Base-by-base conservation (phyloP, 2,113 vertebrate genomes). In the Fulica atra region DNA sequence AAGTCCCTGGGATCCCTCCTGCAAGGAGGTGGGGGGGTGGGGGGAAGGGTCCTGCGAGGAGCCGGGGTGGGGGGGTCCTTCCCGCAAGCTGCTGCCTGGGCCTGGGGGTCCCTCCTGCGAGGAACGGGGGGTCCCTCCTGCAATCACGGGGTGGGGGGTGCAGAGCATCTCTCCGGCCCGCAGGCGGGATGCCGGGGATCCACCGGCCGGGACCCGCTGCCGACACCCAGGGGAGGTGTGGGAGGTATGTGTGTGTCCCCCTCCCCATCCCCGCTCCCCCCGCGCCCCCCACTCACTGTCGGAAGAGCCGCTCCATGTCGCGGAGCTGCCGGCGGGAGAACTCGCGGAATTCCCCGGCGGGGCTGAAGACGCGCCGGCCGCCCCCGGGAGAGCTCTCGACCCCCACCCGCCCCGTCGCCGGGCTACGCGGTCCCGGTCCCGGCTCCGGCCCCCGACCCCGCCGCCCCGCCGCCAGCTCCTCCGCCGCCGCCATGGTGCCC, bases 241-340 rank as follows among this genome's bases (percentile, higher is more conserved):
- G 14, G 42, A 42, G 13, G 42, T 13, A 15, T 15, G 42, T 42
- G 42, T 42, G 42, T 42, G 42, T 42, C 42, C 42, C 42, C 42
- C 5, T 42, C 14, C 42, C 42, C 42, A 42, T 42, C 42, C 42
- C 42, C 25, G 18, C 17, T 7, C 40, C 48, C 46, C 48, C 36
- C 44, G 46, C 53, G 2, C 11, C 46, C 38, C 2, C 33, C 83
- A 99, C 99, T 99, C 97, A 99, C 99, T 98, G 98, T 89, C 99
- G 99, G 98, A 99, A 99, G 97, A 99, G 99, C 92, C 94, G 98
- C 96, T 99, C 99, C 99, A 99, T 99, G 97, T 99, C 99, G 96
- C 99, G 99, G 97, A 99, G 99, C 97, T 99, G 99, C 71, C 98
- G 98, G 81, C 99, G 97, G 97, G 98, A 99, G 98, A 99, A 99